Evolutionary conservation across 2,888 invertebrate species (phyloP), one percentile per base, ranked within the genome.

Genomic region (Deilephila porcellus): DNA sequence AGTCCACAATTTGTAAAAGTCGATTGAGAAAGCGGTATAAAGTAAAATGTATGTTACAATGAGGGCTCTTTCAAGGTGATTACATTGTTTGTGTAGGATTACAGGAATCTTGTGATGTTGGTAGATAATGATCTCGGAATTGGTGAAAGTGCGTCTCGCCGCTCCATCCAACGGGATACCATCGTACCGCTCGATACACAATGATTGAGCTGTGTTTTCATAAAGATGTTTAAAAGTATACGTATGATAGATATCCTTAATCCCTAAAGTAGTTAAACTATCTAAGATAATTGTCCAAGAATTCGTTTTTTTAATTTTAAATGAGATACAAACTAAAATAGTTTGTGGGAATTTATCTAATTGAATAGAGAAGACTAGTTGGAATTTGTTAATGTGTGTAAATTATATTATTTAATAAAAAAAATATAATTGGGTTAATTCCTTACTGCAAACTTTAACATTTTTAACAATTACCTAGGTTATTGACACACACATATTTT

Each of bases 131-230:
- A 45, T 20, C 19, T 56, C n/a, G 45, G 25, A 67, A 67, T 67
- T 67, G 45, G 52, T 67, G 67, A 67, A 67, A 67, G 67, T 25
- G 45, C 67, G 17, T 52, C 52, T 52, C 25, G 17, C 45, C 45
- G 14, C 67, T 67, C 52, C 52, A 52, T 17, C 67, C 25, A 20
- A 17, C 34, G 17, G 67, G 52, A 52, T 67, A 20, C 6, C 52
- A 5, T 56, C 56, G 20, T 52, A 52, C 67, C 67, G 6, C 63
- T 25, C 67, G 20, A 0, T 45, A 52, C 25, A 67, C 67, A 25
- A 67, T 67, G 67, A 67, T 25, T 67, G 45, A 67, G 52, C 67
- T 25, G 7, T 52, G 52, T 45, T 17, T 17, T 20, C 25, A 25
- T 17, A 52, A 25, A 52, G 25, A 2, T 67, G 52, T 25, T 25